phyloP scores from a whole-genome alignment of 2,797 vertebrate genomes.

The Leptatherina wallacei region DNA sequence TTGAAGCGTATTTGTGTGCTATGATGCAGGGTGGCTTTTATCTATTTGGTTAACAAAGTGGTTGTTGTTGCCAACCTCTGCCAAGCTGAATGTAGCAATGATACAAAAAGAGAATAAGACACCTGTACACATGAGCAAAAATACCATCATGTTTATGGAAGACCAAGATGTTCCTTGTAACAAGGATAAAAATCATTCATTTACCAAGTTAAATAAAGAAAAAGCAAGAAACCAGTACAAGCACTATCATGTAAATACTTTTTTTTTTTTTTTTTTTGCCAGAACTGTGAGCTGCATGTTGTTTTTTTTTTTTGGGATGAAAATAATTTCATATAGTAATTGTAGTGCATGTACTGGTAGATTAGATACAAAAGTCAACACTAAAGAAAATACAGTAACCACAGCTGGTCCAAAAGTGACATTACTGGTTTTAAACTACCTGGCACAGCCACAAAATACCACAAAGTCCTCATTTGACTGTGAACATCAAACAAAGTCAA shows the following conservation, averaged over 20 bases:
- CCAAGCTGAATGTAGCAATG: neutral
- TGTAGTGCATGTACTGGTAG: slow-evolving; percentile 14
- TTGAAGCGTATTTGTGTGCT: too few relatives aligned
- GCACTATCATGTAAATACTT: neutral
- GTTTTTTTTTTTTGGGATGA: neutral
- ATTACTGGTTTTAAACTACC: slow-evolving; percentile 39
- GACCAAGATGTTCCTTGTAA: slow-evolving; percentile 68
- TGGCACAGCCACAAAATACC: slow-evolving; percentile 49
- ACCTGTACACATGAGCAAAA: slow-evolving; percentile 7
- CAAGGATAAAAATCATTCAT: slow-evolving; percentile 43
- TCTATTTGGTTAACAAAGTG: too few relatives aligned
- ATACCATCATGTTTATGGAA: slow-evolving; percentile 63
- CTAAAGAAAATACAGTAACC: slow-evolving; percentile 68
- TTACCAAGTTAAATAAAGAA: slow-evolving; percentile 31
- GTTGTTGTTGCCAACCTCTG: too few relatives aligned
- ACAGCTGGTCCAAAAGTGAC: slow-evolving; percentile 75
- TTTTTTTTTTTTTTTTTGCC: neutral
- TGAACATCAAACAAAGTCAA: slow-evolving; percentile 4
- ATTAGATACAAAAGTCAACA: slow-evolving; percentile 65
- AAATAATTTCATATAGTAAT: slow-evolving; percentile 9
- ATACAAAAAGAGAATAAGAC: slow-evolving; percentile 12
- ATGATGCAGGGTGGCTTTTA: too few relatives aligned
- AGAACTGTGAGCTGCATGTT: slow-evolving; percentile 16
- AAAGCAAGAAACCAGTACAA: slow-evolving; percentile 18
- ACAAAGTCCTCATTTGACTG: slow-evolving; percentile 8